A percentile compares a stretch with the other conserved stretches of the same genome.
phyloP scores from a whole-genome alignment of 2,113 vertebrate species.

The Protobothrops flavoviridis region DNA sequence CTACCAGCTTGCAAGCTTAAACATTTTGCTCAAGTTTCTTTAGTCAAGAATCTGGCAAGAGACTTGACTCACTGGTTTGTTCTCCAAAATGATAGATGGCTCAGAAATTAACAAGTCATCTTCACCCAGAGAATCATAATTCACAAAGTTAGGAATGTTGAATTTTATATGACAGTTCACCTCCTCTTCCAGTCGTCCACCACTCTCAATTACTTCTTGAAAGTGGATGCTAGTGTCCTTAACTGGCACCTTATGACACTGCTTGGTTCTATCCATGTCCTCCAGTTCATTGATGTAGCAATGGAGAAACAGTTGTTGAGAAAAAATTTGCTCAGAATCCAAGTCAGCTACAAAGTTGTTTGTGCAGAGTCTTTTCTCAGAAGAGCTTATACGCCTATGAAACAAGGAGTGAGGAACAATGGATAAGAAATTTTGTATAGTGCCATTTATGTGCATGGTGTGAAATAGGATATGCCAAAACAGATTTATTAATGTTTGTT shows the following conservation, averaged over 20 bases:
- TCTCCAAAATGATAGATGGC: conserved; percentile 75
- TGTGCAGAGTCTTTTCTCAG: conserved; percentile 76
- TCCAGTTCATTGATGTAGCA: conserved; percentile 83
- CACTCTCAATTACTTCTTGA: conserved; percentile 60
- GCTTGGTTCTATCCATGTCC: conserved; percentile 60
- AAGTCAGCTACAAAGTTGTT: conserved; percentile 80
- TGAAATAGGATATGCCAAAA: background rate
- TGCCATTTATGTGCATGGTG: background rate
- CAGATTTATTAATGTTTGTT: background rate
- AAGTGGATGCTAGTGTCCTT: conserved; percentile 53
- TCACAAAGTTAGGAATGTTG: conserved; percentile 91
- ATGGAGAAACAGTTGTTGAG: conserved; percentile 80
- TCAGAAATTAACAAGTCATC: conserved; percentile 84
- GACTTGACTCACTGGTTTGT: conserved; percentile 61
- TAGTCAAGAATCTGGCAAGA: conserved; percentile 59
- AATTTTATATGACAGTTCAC: conserved; percentile 77
- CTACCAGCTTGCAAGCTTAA: rapidly evolving
- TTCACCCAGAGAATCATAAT: conserved; percentile 81
- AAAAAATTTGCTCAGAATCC: conserved; percentile 77
- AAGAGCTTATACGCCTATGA: conserved; percentile 77
- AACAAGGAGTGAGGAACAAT: background rate
- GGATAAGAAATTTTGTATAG: background rate
- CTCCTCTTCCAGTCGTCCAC: conserved; percentile 60
- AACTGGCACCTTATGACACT: conserved; percentile 49
- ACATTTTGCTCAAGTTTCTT: conserved; percentile 32